phyloP scores from a whole-genome alignment of 2,797 vertebrate genomes.

The Characodon lateralis region DNA sequence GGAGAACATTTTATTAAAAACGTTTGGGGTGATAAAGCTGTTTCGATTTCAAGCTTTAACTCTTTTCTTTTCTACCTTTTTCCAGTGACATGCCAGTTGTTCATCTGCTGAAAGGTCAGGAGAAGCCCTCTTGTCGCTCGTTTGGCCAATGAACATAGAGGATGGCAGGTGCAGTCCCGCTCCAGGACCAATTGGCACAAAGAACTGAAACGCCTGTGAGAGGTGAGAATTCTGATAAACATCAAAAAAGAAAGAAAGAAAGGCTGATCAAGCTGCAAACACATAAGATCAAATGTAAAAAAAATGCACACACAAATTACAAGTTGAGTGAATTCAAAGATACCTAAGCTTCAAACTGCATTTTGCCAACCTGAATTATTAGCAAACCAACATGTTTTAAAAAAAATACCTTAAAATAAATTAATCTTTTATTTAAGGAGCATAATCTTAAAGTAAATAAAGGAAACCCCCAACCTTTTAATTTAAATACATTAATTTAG shows the following conservation, averaged over 20 bases:
- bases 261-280: neutral
- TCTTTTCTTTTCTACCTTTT: slow-evolving; percentile 83
- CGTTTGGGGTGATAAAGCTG: neutral
- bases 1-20: slow-evolving; percentile 9
- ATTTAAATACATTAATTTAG: too few species aligned
- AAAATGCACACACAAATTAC: neutral
- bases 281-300: neutral
- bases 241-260: neutral
- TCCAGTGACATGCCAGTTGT: slow-evolving; percentile 93
- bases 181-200: slow-evolving; percentile 88
- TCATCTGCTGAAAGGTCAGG: slow-evolving; percentile 89
- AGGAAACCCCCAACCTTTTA: too few species aligned
- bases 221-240: slow-evolving; percentile 84
- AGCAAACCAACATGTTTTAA: neutral
- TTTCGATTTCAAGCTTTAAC: neutral
- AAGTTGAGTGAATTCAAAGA: neutral
- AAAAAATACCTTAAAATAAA: neutral
- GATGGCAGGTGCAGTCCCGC: slow-evolving; percentile 87
- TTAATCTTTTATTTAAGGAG: neutral
- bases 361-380: neutral
- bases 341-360: neutral
- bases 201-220: slow-evolving; percentile 91
- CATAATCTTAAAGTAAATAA: too few species aligned
- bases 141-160: slow-evolving; percentile 86
- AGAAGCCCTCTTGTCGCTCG: slow-evolving; percentile 88